phyloP scores from a whole-genome alignment of 1,140 invertebrate genomes.

The Piezodorus guildinii region DNA sequence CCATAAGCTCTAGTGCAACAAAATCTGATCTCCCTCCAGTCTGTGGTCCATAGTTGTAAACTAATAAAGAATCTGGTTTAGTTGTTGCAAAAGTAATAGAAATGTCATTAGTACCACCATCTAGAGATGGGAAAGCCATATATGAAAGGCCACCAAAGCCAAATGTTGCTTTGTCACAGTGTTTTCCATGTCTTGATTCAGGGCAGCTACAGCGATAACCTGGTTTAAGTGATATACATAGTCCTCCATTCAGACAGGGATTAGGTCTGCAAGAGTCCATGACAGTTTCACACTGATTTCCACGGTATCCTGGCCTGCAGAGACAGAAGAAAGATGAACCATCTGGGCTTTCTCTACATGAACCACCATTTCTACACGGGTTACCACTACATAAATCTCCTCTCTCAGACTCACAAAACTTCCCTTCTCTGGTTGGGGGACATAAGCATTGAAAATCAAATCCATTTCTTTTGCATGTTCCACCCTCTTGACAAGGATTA shows the following conservation, averaged over 20 bases:
- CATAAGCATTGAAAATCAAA: conserved; percentile 75
- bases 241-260: conserved; percentile 73
- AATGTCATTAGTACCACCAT: conserved; percentile 80
- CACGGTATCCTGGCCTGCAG: conserved; percentile 76
- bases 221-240: conserved; percentile 68
- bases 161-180: conserved; percentile 80
- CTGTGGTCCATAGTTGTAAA: conserved; percentile 82
- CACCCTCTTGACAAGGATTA: conserved; percentile 71
- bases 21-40: conserved; percentile 83
- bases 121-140: conserved; percentile 73
- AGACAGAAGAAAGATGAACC: conserved; percentile 80
- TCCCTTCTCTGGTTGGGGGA: conserved; percentile 60
- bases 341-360: conserved; percentile 73
- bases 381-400: conserved; percentile 71
- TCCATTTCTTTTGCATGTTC: conserved; percentile 67
- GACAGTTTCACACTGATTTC: conserved; percentile 73
- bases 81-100: conserved; percentile 83
- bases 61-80: conserved; percentile 67
- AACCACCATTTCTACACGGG: conserved; percentile 80
- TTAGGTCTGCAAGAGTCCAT: conserved; percentile 81
- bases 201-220: conserved; percentile 80
- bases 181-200: conserved; percentile 73
- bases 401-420: conserved; percentile 68
- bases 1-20: conserved; percentile 75
- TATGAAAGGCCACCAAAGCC: conserved; percentile 82